Base-by-base conservation (phyloP, 2,888 invertebrate species). In the Tanaodytes sp. region DNA sequence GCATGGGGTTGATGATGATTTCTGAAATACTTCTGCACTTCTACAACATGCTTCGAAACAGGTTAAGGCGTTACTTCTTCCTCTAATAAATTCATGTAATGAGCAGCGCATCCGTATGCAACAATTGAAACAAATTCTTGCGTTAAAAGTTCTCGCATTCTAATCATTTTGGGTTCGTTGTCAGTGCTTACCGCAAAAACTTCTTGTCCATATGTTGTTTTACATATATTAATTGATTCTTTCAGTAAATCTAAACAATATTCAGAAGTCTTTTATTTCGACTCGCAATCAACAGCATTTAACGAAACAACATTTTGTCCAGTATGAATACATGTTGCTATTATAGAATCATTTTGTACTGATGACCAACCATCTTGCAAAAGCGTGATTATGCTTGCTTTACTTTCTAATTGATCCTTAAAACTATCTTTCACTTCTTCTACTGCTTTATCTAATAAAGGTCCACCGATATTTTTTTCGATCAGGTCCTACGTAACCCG, bases 111-210 rank as follows among this genome's bases (percentile, higher is more conserved):
- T 16, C 40, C 40, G 18, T 40, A 16, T 6, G 40, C 18, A 18
- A 40, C 18, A 40, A 40, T 40, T 8, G 15, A 16, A 16, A 18
- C 18, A 11, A 16, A 8, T 43, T 43, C 19, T 49, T 33, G 18
- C 18, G 18, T 33, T 23, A 49, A 19, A 31, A 15, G 9, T 6
- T 36, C 11, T n/a, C 33, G 49, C 49, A 49, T 49, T 3, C 36
- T 49, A 6, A 49, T 18, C 49, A 49, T 33, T 33, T 49, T 49
- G 5, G 49, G 49, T 14, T 49, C 49, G 23, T 49, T 49, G 19
- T 49, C 49, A 19, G 49, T 49, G 16, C 49, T 36, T 16, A 49
- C 49, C 12, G 49, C 49, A 11, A 16, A 49, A 36, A 33, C 33
- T 15, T 18, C 23, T 49, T 49, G 33, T 12, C 36, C 19, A 19